These are phyloP conservation scores for Apoda limacodes DNA, from an alignment of 2,888 invertebrate genomes.

Conservation along the genomic window DNA sequence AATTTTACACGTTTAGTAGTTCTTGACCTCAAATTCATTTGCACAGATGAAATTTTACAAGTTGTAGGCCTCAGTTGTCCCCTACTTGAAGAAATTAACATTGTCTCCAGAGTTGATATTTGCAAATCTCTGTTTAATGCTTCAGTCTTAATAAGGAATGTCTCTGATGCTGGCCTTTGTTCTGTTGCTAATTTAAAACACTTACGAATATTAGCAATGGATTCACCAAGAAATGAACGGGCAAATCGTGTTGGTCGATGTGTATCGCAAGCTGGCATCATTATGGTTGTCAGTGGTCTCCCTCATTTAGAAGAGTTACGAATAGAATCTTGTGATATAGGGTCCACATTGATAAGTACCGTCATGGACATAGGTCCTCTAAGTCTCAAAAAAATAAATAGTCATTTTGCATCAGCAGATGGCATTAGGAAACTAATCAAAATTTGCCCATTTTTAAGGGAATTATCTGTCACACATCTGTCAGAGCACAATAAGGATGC, in stretches of 20 bases:
- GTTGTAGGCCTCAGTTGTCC: slow-evolving; percentile 46
- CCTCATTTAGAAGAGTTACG: slow-evolving; percentile 54
- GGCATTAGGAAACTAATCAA: slow-evolving; percentile 51
- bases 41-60: slow-evolving; percentile 61
- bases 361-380: slow-evolving; percentile 45
- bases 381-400: slow-evolving; percentile 53
- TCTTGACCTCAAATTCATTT: slow-evolving; percentile 60
- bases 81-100: slow-evolving; percentile 56
- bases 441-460: slow-evolving; percentile 53
- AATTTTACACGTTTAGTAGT: slow-evolving; percentile 45
- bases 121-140: slow-evolving; percentile 60
- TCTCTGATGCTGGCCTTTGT: slow-evolving; percentile 53
- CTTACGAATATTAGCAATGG: slow-evolving; percentile 51
- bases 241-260: slow-evolving; percentile 52
- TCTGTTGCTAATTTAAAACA: slow-evolving; percentile 47
- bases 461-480: slow-evolving; percentile 55
- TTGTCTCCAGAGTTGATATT: slow-evolving; percentile 59
- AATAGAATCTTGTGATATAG: slow-evolving; percentile 63
- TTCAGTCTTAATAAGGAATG: slow-evolving; percentile 55
- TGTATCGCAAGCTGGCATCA: slow-evolving; percentile 56
- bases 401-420: slow-evolving; percentile 55
- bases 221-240: slow-evolving; percentile 56
- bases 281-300: slow-evolving; percentile 45
- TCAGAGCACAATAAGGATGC: slow-evolving; percentile 54
- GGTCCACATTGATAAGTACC: slow-evolving; percentile 52